phyloP scores from a whole-genome alignment of 2,888 invertebrate species.

The Noctua pronuba region DNA sequence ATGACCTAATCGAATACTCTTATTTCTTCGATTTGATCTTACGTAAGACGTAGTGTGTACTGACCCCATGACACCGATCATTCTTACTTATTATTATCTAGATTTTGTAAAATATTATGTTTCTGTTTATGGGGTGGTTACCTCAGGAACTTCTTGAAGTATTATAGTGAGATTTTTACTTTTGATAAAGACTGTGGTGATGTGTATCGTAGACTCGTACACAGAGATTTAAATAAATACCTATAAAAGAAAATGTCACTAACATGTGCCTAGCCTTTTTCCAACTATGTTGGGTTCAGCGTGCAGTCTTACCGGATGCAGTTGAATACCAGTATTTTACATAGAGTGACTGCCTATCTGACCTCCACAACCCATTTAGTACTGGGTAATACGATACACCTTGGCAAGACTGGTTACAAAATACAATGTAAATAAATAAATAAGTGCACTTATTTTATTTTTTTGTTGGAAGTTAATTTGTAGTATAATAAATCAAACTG shows the following conservation, averaged over 20 bases:
- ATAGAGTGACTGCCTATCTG: no score
- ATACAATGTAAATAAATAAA: no score
- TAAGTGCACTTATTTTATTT: no score
- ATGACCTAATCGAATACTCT: slow-evolving; percentile 3
- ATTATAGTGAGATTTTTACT: neutral
- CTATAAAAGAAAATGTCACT: no score
- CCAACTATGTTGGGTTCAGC: neutral
- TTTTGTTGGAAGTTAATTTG: neutral
- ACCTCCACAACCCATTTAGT: no score
- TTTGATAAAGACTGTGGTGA: neutral
- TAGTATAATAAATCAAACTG: neutral
- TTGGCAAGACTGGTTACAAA: no score
- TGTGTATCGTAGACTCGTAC: neutral
- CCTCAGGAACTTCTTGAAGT: neutral
- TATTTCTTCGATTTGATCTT: slow-evolving; percentile 41
- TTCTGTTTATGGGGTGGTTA: neutral
- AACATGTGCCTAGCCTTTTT: no score
- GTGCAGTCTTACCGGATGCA: neutral
- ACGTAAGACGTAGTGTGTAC: slow-evolving; percentile 25
- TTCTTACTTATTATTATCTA: slow-evolving; percentile 17
- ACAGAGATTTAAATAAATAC: neutral
- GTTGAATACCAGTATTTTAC: neutral
- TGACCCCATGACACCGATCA: slow-evolving; percentile 33
- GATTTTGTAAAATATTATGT: neutral
- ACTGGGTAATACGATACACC: no score